Evolutionary conservation across 2,888 invertebrate genomes (phyloP).

Genomic region (Charanyca ferruginea): DNA sequence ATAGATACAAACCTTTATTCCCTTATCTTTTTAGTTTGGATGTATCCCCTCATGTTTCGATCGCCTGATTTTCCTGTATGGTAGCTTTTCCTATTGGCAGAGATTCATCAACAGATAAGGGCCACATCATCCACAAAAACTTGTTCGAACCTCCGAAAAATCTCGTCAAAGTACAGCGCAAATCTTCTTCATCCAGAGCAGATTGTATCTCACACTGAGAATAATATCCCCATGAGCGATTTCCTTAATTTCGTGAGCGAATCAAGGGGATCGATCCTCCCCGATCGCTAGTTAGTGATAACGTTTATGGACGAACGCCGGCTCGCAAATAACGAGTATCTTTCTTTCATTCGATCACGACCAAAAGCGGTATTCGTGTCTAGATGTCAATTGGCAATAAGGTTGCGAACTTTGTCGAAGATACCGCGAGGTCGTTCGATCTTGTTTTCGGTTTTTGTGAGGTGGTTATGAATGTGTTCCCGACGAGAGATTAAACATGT

Average conservation of each 20-base stretch:
- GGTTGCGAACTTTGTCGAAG: conserved; percentile 81
- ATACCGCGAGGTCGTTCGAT: conserved; percentile 70
- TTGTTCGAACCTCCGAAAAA: conserved; percentile 70
- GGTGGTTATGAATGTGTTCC: conserved; percentile 74
- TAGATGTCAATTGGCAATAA: conserved; percentile 89
- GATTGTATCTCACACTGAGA: conserved; percentile 81
- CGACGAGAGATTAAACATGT: conserved; percentile 73
- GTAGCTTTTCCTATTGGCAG: conserved; percentile 40
- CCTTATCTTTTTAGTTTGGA: not conserved
- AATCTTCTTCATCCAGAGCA: conserved; percentile 78
- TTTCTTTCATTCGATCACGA: conserved; percentile 88
- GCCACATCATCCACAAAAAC: conserved; percentile 60
- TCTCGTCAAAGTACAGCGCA: conserved; percentile 74
- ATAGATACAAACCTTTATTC: not conserved
- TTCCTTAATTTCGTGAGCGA: conserved; percentile 91
- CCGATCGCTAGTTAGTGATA: conserved; percentile 89
- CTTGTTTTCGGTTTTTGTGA: conserved; percentile 77
- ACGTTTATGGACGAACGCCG: conserved; percentile 86
- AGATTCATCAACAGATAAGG: conserved; percentile 62
- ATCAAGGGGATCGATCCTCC: conserved; percentile 89
- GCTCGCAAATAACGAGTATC: conserved; percentile 83
- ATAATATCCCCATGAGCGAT: conserved; percentile 91
- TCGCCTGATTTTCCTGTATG: conserved; percentile 8
- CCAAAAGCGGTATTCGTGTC: conserved; percentile 80
- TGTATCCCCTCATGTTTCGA: not conserved